Evolutionary conservation across 2,113 vertebrate species (phyloP), one percentile per base, ranked within the genome.

Genomic region (Etheostoma spectabile): DNA sequence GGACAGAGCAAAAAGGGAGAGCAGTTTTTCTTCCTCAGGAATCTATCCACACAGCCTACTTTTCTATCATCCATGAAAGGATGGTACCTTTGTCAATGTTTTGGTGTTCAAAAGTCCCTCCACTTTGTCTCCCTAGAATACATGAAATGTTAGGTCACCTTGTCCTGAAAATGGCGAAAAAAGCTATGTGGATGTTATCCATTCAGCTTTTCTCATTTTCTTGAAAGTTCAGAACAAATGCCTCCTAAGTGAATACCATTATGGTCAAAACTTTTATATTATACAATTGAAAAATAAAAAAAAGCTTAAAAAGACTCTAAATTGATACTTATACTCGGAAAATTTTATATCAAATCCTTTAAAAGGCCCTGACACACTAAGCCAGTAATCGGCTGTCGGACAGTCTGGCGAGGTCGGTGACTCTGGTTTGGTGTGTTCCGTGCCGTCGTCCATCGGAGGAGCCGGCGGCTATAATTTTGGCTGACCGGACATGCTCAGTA

Each of bases 91-190:
- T 24, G 11, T 46, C 33, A 65, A 64, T 79, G 33, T 80, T 79
- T 45, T 68, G 65, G 19, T 77, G 65, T 85, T 30, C 53, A 77
- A 57, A 35, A 48, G 52, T 76, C 21, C 27, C 38, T 67, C 7
- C 12, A 35, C 24, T 8, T 69, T 49, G 67, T 74, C 59, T 74
- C 57, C 16, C 55, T 38, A 56, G 6, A 80, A 66, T 51, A 61
- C 74, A 59, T 61, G 19, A 82, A 71, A 81, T 70, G 64, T 74
- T 22, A 24, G 15, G 55, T 65, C 67, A 21, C 11, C 27, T 33
- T 71, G 42, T 22, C 13, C 22, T 27, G 16, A 22, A 38, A 77
- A 24, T 33, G 6, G 38, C 2, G 7, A 55, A 69, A 70, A 72
- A 65, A 55, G 60, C 18, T 46, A 21, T 11, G 56, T 22, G 19